These are phyloP conservation scores for Cenopis cana DNA, from an alignment of 2,888 invertebrate genomes.

Conservation along the genomic window DNA sequence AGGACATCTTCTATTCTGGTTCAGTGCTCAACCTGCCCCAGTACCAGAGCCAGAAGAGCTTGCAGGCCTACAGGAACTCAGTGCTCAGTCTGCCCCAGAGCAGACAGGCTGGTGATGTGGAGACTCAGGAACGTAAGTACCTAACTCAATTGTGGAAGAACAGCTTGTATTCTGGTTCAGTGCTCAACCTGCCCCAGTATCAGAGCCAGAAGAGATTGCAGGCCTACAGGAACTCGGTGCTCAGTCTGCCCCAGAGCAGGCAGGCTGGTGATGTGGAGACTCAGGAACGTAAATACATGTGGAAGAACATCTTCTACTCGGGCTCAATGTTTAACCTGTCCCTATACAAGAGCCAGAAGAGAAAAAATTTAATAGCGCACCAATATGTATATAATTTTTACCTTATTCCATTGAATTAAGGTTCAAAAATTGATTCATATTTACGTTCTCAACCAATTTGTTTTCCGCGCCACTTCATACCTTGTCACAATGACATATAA, in stretches of 20 bases:
- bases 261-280: slow-evolving; percentile 88
- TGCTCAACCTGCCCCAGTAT: slow-evolving; percentile 96
- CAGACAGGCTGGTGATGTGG: slow-evolving; percentile 87
- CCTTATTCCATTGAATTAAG: no score
- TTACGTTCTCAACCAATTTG: no score
- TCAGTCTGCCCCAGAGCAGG: slow-evolving; percentile 91
- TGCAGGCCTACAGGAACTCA: slow-evolving; percentile 95
- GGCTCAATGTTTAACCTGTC: no score
- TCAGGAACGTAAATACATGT: slow-evolving; percentile 86
- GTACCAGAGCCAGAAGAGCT: slow-evolving; percentile 95
- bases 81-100: slow-evolving; percentile 93
- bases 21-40: slow-evolving; percentile 97
- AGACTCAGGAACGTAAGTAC: slow-evolving; percentile 88
- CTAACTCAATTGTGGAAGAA: slow-evolving; percentile 94
- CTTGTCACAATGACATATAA: no score
- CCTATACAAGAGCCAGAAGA: no score
- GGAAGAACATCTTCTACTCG: no score
- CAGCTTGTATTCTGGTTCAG: slow-evolving; percentile 98
- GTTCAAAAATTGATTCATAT: no score
- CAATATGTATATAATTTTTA: no score
- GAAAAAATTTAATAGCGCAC: no score
- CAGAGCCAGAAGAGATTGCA: slow-evolving; percentile 96
- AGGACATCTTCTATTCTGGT: slow-evolving; percentile 99
- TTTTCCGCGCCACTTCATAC: no score
- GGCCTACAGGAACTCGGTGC: slow-evolving; percentile 95